These are phyloP conservation scores for Xyliphius kryptos DNA, from an alignment of 2,113 vertebrate species.

Conservation along the genomic window DNA sequence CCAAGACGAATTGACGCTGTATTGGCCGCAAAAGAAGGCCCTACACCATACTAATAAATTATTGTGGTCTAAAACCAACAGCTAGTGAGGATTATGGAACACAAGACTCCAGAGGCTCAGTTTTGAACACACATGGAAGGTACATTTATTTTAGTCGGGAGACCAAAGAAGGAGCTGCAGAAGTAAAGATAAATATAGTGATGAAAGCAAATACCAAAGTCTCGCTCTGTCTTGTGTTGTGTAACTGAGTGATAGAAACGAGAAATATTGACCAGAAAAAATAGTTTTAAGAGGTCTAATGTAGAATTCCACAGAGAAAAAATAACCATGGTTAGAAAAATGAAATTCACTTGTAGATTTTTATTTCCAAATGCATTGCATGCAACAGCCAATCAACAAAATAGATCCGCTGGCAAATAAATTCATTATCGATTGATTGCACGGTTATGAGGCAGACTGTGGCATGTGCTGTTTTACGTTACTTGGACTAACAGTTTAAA, in stretches of 20 bases:
- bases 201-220: constrained; percentile 3
- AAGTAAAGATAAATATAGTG: not conserved
- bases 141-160: not conserved
- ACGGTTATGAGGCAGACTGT: not conserved
- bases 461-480: not conserved
- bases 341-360: not conserved
- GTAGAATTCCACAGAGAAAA: not conserved
- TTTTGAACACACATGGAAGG: not conserved
- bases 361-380: not conserved
- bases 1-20: not conserved
- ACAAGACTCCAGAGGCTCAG: not conserved
- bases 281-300: not conserved
- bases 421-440: not conserved
- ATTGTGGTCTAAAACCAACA: constrained; percentile 1
- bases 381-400: not conserved
- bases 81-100: not conserved
- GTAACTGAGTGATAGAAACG: not conserved
- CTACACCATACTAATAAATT: too few species aligned
- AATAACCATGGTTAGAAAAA: not conserved
- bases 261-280: not conserved
- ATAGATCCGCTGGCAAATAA: not conserved
- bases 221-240: not conserved
- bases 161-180: not conserved
- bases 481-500: too few species aligned
- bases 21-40: too few species aligned